These are phyloP conservation scores for Diadegma fenestrale DNA, from an alignment of 2,888 invertebrate genomes.

Conservation along the genomic window DNA sequence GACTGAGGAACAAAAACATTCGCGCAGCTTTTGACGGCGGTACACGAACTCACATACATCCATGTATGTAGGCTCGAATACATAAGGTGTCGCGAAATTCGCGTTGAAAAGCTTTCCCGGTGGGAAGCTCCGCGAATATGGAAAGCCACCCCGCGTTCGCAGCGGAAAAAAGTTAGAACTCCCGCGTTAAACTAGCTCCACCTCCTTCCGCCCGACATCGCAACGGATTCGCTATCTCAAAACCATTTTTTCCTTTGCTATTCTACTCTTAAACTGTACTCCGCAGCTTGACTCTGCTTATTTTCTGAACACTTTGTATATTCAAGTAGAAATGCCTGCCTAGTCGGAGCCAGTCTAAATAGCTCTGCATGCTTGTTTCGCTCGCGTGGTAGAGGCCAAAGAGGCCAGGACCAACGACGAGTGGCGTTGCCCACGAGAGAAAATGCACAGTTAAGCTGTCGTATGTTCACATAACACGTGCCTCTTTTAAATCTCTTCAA, in stretches of 20 bases:
- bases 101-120: background rate
- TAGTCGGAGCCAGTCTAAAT: conserved; percentile 51
- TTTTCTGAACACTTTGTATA: conserved; percentile 12
- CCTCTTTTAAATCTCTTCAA: background rate
- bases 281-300: background rate
- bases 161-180: background rate
- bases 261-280: background rate
- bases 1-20: conserved; percentile 71
- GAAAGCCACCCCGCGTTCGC: background rate
- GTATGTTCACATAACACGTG: conserved; percentile 38
- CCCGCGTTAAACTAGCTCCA: background rate
- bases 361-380: conserved; percentile 64
- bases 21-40: conserved; percentile 26
- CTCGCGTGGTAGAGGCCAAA: conserved; percentile 60
- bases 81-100: background rate
- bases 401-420: conserved; percentile 64
- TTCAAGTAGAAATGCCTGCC: conserved; percentile 18
- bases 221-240: background rate
- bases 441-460: conserved; percentile 55
- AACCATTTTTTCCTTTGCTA: background rate
- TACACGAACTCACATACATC: conserved; percentile 2
- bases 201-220: too few species aligned
- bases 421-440: conserved; percentile 53
- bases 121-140: background rate
- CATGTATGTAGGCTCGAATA: background rate